Conservation (phyloP, 2,113 vertebrate species). For the Forbesichthys papilliferus region DNA sequence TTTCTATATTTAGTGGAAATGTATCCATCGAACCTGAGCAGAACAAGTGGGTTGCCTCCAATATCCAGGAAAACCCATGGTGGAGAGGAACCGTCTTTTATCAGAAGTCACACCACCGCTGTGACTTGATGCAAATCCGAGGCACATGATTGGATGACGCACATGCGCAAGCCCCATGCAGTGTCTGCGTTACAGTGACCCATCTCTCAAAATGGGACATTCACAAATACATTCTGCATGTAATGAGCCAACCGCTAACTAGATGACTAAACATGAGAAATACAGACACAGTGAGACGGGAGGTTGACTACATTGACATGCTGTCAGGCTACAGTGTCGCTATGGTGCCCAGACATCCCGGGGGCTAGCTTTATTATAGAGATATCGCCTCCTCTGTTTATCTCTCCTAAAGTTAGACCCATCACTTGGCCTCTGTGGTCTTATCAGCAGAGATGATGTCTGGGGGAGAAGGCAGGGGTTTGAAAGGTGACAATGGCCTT, state of each 20-base stretch:
- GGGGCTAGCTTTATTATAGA: constrained; percentile 50
- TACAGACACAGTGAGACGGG: not conserved
- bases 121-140: too few relatives aligned
- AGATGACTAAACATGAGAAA: not conserved
- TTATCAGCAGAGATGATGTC: constrained; percentile 60
- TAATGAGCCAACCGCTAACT: not conserved
- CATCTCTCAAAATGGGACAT: not conserved
- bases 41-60: too few relatives aligned
- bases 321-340: constrained; percentile 29
- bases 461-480: constrained; percentile 29
- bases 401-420: constrained; percentile 51
- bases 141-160: too few relatives aligned
- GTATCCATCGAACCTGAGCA: too few relatives aligned
- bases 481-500: constrained; percentile 31
- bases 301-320: constrained; percentile 18
- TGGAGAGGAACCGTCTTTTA: too few relatives aligned
- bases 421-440: constrained; percentile 53
- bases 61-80: too few relatives aligned
- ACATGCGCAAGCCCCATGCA: too few relatives aligned
- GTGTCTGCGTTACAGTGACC: not conserved
- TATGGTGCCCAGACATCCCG: constrained; percentile 32
- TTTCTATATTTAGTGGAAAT: too few relatives aligned
- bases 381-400: constrained; percentile 47
- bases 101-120: too few relatives aligned
- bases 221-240: not conserved